phyloP scores from a whole-genome alignment of 2,797 vertebrate species.

The Micrastur ruficollis region DNA sequence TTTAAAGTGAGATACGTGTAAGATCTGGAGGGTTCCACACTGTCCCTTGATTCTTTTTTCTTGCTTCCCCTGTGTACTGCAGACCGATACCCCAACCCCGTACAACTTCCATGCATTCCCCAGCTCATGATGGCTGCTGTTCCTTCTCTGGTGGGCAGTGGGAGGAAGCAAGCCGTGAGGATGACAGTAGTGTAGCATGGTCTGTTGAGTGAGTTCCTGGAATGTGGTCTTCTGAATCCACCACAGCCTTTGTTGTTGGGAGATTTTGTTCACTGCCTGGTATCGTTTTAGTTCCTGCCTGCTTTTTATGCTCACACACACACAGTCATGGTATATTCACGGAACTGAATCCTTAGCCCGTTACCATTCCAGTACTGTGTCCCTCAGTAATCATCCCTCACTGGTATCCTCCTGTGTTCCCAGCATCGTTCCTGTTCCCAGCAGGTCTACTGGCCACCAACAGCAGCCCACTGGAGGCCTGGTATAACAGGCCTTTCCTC shows the following conservation, averaged over 20 bases:
- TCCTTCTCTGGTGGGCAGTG: neutral
- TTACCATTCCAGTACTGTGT: rapidly evolving
- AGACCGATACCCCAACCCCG: neutral
- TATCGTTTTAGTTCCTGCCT: neutral
- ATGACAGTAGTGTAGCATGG: neutral
- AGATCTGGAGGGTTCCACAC: neutral
- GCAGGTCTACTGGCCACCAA: neutral
- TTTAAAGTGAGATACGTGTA: neutral
- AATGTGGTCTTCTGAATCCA: neutral
- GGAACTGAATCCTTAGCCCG: neutral
- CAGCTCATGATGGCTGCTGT: neutral
- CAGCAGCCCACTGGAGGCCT: neutral
- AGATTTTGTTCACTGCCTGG: neutral
- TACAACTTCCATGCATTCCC: rapidly evolving
- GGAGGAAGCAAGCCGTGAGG: neutral
- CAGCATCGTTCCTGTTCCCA: neutral
- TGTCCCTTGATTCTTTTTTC: neutral
- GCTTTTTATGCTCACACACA: neutral
- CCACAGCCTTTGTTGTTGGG: neutral
- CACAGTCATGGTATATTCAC: neutral
- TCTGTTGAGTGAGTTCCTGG: neutral
- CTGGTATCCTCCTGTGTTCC: neutral
- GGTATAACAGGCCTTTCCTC: neutral
- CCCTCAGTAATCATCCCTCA: neutral
- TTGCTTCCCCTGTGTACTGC: neutral